A percentile compares a stretch with the other conserved stretches of the same genome.
Conservation (phyloP, 2,888 invertebrate species). For the Cryptocephalus moraei region DNA sequence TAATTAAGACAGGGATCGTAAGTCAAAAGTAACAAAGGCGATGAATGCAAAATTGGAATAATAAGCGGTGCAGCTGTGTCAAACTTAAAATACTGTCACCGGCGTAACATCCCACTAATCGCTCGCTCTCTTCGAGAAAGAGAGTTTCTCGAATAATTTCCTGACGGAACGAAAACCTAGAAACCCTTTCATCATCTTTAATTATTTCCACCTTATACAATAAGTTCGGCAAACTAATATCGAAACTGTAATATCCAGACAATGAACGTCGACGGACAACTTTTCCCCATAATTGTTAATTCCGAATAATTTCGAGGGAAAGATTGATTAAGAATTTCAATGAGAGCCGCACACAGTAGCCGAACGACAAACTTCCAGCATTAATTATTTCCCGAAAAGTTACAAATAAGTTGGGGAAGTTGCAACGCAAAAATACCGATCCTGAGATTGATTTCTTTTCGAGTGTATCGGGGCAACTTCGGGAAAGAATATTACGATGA, state of each 20-base stretch:
- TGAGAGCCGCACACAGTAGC: constrained; percentile 1
- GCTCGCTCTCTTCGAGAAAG: no score
- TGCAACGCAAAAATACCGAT: background rate
- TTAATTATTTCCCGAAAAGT: background rate
- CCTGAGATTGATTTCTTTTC: background rate
- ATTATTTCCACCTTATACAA: background rate
- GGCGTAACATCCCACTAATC: no score
- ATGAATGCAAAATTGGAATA: no score
- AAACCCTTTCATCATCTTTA: background rate
- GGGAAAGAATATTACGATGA: no score
- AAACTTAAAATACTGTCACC: no score
- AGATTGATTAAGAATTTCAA: constrained; percentile 19
- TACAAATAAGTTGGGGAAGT: background rate
- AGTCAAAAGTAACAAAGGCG: no score
- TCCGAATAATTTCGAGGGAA: constrained; percentile 14
- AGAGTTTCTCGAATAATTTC: no score
- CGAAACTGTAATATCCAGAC: background rate
- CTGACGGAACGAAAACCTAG: background rate
- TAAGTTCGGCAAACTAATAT: background rate
- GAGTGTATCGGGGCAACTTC: background rate
- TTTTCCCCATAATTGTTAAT: constrained; percentile 15
- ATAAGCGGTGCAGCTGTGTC: no score
- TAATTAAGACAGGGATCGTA: no score
- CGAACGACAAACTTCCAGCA: constrained; percentile 1
- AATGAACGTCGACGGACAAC: background rate